Base-by-base conservation (phyloP, 2,888 invertebrate genomes). In the Tetanocera ferruginea region DNA sequence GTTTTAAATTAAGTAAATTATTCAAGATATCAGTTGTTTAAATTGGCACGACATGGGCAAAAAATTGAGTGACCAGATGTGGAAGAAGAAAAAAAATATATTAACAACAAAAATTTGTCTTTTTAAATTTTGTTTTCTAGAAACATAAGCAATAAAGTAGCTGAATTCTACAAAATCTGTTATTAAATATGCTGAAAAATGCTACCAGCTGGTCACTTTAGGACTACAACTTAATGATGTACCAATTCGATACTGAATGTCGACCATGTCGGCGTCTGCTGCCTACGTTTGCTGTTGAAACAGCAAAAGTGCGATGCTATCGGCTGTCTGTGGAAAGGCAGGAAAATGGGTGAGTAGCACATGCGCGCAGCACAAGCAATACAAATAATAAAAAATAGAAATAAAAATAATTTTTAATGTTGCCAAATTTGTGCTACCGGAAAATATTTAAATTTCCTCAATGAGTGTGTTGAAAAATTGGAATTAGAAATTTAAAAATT, bases 181-280 rank as follows among this genome's bases (percentile, higher is more conserved):
- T 11, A 17, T 5, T 17, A 62, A 14, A 14, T 28, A 14, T 28
- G 17, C 3, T 57, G 5, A 9, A 57, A 57, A 23, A 0, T 11
- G 37, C n/a, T 9, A 49, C 17, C 52, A 64, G 37, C 77, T 80
- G 80, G 81, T 76, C 80, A 80, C 81, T 80, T 76, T 31, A 43
- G 60, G 60, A 67, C n/a, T 19, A 0, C 70, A 70, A 25, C 71
- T 69, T 73, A 76, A 76, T 80, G 84, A 84, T 84, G 84, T 82
- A 82, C 84, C 79, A 83, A 81, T 83, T 84, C 78, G 83, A 84
- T 84, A 84, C 75, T 75, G 78, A 60, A 77, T 77, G 76, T 75
- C 60, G 72, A 25, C 62, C 73, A 37, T 71, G 73, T 49, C 25
- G 67, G 64, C 69, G 73, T 76, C 69, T 28, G 66, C 75, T 51